A percentile compares a stretch with the other conserved stretches of the same genome.
Evolutionary conservation across 2,797 vertebrate genomes (phyloP).

Genomic region (Lates japonicus): DNA sequence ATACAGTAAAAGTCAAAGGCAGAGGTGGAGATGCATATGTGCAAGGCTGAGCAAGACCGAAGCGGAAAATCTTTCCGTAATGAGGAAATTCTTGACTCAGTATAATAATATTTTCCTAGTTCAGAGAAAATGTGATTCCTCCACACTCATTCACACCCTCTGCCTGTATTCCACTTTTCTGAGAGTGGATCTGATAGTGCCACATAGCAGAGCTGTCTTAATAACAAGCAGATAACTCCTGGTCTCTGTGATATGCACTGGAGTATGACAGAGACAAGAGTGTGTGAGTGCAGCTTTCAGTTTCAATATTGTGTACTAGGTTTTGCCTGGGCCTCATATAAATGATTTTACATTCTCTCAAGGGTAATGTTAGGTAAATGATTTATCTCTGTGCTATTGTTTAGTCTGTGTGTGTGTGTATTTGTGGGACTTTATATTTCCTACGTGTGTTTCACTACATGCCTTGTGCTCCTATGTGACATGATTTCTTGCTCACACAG

Average conservation of each 20-base stretch:
- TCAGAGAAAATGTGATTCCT: conserved; percentile 59
- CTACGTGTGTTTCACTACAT: conserved; percentile 48
- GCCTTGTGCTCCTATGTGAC: conserved; percentile 49
- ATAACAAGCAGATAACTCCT: conserved; percentile 50
- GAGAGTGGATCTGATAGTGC: conserved; percentile 39
- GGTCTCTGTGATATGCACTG: conserved; percentile 43
- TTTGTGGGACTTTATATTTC: conserved; percentile 47
- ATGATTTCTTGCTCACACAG: conserved; percentile 71
- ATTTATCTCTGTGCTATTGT: conserved; percentile 73
- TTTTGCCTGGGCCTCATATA: conserved; percentile 59
- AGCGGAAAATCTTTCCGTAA: conserved; percentile 68
- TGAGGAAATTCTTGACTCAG: conserved; percentile 73
- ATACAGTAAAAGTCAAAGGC: conserved; percentile 59
- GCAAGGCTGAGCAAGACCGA: conserved; percentile 51
- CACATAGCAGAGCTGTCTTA: conserved; percentile 17
- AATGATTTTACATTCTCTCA: conserved; percentile 71
- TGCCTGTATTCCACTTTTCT: conserved; percentile 47
- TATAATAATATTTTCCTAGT: conserved; percentile 63
- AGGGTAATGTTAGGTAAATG: conserved; percentile 70
- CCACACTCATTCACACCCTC: conserved; percentile 43
- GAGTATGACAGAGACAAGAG: conserved; percentile 43
- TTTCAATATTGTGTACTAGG: conserved; percentile 43
- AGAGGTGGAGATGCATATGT: conserved; percentile 45
- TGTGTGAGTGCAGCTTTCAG: conserved; percentile 36
- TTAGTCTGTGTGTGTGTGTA: conserved; percentile 40